Percentiles rank a stretch among this genome's conserved stretches.
These are phyloP conservation scores for Chalcosyrphus nemorum DNA, from an alignment of 2,888 invertebrate genomes.

Conservation along the genomic window DNA sequence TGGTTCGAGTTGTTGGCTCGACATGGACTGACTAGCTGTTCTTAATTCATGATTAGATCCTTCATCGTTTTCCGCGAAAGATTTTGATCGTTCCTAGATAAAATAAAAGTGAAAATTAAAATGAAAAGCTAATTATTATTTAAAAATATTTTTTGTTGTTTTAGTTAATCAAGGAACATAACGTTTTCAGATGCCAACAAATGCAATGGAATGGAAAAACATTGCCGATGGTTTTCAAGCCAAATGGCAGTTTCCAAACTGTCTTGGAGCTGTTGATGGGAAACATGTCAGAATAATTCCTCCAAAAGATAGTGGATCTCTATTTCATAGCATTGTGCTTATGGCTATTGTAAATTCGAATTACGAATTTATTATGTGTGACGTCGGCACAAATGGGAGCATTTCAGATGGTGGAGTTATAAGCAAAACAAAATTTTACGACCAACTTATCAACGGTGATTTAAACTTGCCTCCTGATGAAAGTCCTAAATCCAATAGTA, in stretches of 20 bases:
- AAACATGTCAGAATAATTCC: slow-evolving; percentile 13
- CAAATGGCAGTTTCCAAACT: slow-evolving; percentile 5
- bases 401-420: slow-evolving; percentile 18
- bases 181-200: neutral
- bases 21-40: neutral
- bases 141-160: too few relatives aligned
- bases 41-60: neutral
- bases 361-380: slow-evolving; percentile 17
- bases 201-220: neutral
- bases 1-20: neutral
- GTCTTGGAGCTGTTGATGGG: slow-evolving; percentile 7
- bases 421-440: slow-evolving; percentile 11
- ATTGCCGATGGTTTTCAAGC: neutral
- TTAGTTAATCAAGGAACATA: too few relatives aligned
- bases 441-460: slow-evolving; percentile 5
- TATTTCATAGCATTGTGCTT: slow-evolving; percentile 17
- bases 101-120: neutral
- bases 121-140: too few relatives aligned
- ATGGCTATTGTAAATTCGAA: slow-evolving; percentile 15
- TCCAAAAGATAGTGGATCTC: slow-evolving; percentile 14
- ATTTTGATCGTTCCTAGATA: neutral
- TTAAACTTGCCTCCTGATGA: slow-evolving; percentile 22
- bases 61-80: neutral
- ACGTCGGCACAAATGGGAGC: slow-evolving; percentile 18
- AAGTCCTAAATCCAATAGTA: neutral